These are phyloP conservation scores for Steinernema khuongi DNA, from an alignment of 1,140 invertebrate species.

Conservation along the genomic window DNA sequence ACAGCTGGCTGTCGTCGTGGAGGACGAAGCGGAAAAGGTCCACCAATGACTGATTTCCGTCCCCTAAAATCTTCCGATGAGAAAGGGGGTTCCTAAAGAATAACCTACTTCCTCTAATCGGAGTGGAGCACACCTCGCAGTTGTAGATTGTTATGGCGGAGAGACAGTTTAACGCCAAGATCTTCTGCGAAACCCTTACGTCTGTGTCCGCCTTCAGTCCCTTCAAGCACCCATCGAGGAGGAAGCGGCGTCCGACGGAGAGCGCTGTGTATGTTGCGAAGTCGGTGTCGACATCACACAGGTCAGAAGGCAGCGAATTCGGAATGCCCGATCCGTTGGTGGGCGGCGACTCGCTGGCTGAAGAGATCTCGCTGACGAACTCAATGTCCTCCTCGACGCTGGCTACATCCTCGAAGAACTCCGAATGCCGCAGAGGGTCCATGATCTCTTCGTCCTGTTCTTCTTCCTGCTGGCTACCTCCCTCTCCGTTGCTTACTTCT, in stretches of 20 bases:
- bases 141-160: not conserved
- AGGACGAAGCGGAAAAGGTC: not conserved
- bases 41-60: not conserved
- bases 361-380: not conserved
- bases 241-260: not conserved
- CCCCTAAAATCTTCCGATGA: not conserved
- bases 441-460: not conserved
- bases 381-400: conserved; percentile 11
- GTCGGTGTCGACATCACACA: not conserved
- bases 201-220: not conserved
- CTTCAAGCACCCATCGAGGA: not conserved
- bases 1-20: conserved; percentile 6
- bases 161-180: not conserved
- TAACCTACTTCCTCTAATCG: not conserved
- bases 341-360: not conserved
- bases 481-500: not conserved
- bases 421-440: not conserved
- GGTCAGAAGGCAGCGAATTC: not conserved
- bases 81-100: not conserved
- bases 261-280: not conserved
- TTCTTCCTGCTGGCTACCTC: not conserved
- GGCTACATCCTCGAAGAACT: not conserved
- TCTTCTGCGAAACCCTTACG: not conserved
- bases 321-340: not conserved
- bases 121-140: not conserved